These are phyloP conservation scores for Hemiscyllium ocellatum DNA, from an alignment of 2,113 vertebrate genomes.

Conservation along the genomic window DNA sequence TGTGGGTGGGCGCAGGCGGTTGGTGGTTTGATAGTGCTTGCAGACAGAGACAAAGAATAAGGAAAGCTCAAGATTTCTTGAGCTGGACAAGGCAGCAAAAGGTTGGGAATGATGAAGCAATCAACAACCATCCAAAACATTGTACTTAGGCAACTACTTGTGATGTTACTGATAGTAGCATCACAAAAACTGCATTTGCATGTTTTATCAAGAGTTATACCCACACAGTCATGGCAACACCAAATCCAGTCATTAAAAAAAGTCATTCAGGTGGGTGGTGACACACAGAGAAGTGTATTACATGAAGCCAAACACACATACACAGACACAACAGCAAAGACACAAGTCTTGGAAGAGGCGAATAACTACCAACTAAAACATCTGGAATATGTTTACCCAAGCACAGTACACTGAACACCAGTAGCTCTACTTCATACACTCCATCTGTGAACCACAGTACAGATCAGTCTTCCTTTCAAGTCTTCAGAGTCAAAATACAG, in stretches of 20 bases:
- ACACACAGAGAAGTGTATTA: neutral
- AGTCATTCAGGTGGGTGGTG: neutral
- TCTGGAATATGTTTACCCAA: neutral
- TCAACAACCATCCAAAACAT: no score
- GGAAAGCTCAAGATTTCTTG: no score
- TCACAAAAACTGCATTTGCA: no score
- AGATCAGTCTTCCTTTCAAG: neutral
- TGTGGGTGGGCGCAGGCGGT: no score
- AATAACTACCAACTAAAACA: neutral
- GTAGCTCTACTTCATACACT: neutral
- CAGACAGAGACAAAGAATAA: neutral
- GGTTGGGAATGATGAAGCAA: no score
- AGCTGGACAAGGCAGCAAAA: no score
- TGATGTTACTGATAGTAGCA: no score
- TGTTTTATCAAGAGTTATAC: no score
- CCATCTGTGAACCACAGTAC: neutral
- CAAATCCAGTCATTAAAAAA: neutral
- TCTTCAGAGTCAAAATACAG: neutral
- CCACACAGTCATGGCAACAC: no score
- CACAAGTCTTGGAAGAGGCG: neutral
- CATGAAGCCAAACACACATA: neutral
- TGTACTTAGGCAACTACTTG: no score
- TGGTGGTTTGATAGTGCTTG: neutral
- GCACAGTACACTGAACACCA: neutral
- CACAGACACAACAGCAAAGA: neutral